Evolutionary conservation across 2,888 invertebrate species (phyloP).

Genomic region (Melanotus villosus): DNA sequence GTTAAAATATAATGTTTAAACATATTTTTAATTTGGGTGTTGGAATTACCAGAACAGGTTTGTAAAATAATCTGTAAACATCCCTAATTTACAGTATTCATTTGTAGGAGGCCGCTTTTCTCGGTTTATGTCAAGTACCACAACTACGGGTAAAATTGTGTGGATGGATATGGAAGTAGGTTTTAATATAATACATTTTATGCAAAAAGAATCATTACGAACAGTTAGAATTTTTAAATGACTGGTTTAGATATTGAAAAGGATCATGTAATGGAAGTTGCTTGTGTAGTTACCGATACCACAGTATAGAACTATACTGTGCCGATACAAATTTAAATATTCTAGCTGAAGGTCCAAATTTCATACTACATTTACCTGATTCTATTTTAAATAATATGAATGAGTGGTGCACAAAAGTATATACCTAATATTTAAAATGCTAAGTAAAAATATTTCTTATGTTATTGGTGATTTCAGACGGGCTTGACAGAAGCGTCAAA

Average conservation of each 20-base stretch:
- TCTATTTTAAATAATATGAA: conserved; percentile 82
- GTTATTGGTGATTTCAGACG: conserved; percentile 74
- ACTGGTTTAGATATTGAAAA: conserved; percentile 86
- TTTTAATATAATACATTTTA: conserved; percentile 30
- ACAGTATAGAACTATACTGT: no score
- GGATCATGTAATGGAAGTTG: conserved; percentile 90
- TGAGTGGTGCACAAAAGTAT: conserved; percentile 87
- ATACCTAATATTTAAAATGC: conserved; percentile 72
- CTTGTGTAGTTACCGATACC: conserved; percentile 93
- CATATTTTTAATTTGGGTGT: no score
- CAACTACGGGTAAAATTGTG: conserved; percentile 71
- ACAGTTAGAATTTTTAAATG: conserved; percentile 84
- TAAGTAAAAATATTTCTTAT: conserved; percentile 7
- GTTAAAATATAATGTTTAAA: no score
- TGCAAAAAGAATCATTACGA: not conserved
- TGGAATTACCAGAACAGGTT: no score
- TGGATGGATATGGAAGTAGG: conserved; percentile 83
- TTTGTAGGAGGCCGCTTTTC: not conserved
- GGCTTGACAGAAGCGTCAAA: conserved; percentile 84
- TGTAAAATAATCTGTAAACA: not conserved
- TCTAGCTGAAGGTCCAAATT: conserved; percentile 80
- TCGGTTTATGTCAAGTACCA: not conserved
- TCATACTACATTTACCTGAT: conserved; percentile 85
- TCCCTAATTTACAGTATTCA: not conserved
- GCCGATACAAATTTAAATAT: conserved; percentile 82